Evolutionary conservation across 2,113 vertebrate genomes (phyloP).

Genomic region (Crotalus horridus): DNA sequence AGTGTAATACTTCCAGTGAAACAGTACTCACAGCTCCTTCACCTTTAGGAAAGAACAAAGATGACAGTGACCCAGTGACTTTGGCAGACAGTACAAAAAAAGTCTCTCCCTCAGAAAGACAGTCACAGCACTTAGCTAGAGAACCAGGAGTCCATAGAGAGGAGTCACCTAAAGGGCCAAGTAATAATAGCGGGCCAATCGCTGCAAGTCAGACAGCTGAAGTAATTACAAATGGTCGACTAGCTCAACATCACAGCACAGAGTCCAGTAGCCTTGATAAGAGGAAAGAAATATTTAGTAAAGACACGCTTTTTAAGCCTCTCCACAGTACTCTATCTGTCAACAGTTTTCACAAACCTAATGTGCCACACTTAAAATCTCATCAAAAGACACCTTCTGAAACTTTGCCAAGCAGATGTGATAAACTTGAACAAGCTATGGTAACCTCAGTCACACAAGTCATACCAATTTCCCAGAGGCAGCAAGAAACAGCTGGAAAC

Average conservation of each 20-base stretch:
- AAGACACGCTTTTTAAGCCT: slow-evolving; percentile 92
- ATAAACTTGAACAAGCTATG: slow-evolving; percentile 83
- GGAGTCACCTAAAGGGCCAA: slow-evolving; percentile 80
- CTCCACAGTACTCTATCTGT: slow-evolving; percentile 89
- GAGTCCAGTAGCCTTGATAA: slow-evolving; percentile 87
- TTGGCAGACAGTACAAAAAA: slow-evolving; percentile 80
- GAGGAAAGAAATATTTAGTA: slow-evolving; percentile 93
- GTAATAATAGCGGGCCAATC: slow-evolving; percentile 62
- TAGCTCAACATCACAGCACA: slow-evolving; percentile 75
- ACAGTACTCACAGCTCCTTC: slow-evolving; percentile 81
- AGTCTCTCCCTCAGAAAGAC: slow-evolving; percentile 78
- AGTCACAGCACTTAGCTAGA: slow-evolving; percentile 80
- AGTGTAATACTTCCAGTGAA: slow-evolving; percentile 87
- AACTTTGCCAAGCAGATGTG: slow-evolving; percentile 78
- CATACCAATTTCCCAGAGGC: slow-evolving; percentile 77
- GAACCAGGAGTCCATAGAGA: slow-evolving; percentile 83
- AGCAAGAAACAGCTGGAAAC: slow-evolving; percentile 77
- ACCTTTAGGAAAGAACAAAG: slow-evolving; percentile 80
- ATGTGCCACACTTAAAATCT: slow-evolving; percentile 81
- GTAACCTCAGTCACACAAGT: slow-evolving; percentile 76
- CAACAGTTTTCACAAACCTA: slow-evolving; percentile 90
- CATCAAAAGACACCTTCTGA: slow-evolving; percentile 80
- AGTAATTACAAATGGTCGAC: slow-evolving; percentile 81
- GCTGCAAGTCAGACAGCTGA: slow-evolving; percentile 68
- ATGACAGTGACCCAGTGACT: slow-evolving; percentile 84